Evolutionary conservation across 2,888 invertebrate species (phyloP).

Genomic region (Altica lythri): DNA sequence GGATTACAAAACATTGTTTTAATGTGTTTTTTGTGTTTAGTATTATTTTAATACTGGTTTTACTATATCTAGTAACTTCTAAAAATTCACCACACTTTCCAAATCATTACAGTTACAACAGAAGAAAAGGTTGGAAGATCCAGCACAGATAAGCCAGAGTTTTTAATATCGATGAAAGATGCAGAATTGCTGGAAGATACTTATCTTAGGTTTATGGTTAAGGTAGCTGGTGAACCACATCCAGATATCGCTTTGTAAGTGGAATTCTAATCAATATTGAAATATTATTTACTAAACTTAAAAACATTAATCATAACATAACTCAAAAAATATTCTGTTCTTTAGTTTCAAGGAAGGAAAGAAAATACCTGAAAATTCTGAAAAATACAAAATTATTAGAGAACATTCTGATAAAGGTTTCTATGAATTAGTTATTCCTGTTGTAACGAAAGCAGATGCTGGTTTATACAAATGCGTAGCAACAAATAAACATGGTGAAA

Average conservation of each 20-base stretch:
- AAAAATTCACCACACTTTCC: too few species aligned
- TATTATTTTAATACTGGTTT: too few species aligned
- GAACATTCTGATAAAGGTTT: constrained; percentile 81
- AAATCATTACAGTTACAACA: constrained; percentile 62
- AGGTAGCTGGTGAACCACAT: constrained; percentile 84
- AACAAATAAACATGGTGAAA: constrained; percentile 79
- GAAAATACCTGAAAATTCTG: constrained; percentile 70
- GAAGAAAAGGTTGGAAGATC: constrained; percentile 73
- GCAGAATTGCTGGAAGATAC: constrained; percentile 87
- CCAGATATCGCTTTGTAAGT: constrained; percentile 92
- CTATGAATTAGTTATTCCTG: constrained; percentile 85
- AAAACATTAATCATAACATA: background rate
- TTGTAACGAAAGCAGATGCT: constrained; percentile 77
- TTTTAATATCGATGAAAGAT: constrained; percentile 83
- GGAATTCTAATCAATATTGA: too few species aligned
- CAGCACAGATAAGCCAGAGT: constrained; percentile 78
- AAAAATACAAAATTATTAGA: constrained; percentile 71
- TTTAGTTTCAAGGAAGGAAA: constrained; percentile 80
- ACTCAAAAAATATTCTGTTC: background rate
- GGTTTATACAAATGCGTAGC: constrained; percentile 86
- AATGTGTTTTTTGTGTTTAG: too few species aligned
- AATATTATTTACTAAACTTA: too few species aligned
- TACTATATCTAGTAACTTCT: too few species aligned
- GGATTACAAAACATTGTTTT: too few species aligned
- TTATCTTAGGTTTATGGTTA: constrained; percentile 85